These are phyloP conservation scores for Lithodes maja DNA, from an alignment of 2,888 invertebrate genomes.

Conservation along the genomic window DNA sequence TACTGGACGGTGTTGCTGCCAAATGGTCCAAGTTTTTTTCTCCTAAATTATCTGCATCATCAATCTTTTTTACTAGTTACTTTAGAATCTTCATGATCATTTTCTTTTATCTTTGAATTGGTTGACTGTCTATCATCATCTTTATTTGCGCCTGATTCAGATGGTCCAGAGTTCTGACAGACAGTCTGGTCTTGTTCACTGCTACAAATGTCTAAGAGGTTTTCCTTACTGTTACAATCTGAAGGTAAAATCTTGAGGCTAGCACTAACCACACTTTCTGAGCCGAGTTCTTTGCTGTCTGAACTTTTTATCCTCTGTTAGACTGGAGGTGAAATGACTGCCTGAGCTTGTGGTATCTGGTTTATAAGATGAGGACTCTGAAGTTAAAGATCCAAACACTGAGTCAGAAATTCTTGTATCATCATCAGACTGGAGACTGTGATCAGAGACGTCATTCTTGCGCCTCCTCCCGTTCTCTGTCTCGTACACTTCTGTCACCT, in stretches of 20 bases:
- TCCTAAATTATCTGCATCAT: too few relatives aligned
- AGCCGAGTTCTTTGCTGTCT: background rate
- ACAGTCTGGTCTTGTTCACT: background rate
- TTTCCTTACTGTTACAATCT: background rate
- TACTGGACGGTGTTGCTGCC: too few relatives aligned
- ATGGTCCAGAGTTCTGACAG: background rate
- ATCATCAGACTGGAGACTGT: background rate
- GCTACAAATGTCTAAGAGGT: background rate
- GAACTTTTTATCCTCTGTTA: background rate
- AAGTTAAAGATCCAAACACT: background rate
- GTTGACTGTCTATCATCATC: background rate
- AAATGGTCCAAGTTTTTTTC: too few relatives aligned
- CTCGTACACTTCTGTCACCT: conserved; percentile 28
- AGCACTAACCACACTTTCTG: background rate
- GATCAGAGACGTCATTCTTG: background rate
- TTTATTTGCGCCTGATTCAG: background rate
- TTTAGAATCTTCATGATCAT: too few relatives aligned
- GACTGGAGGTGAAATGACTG: background rate
- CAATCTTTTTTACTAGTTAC: too few relatives aligned
- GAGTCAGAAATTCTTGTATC: conserved; percentile 14
- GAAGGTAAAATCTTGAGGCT: background rate
- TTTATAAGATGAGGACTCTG: background rate
- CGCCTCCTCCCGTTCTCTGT: background rate
- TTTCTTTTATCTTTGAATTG: too few relatives aligned
- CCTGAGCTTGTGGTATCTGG: background rate